Percentiles rank a stretch among this genome's conserved stretches.
phyloP scores from a whole-genome alignment of 64 coral and sea anemone genomes.

The Catalaphyllia jardinei region DNA sequence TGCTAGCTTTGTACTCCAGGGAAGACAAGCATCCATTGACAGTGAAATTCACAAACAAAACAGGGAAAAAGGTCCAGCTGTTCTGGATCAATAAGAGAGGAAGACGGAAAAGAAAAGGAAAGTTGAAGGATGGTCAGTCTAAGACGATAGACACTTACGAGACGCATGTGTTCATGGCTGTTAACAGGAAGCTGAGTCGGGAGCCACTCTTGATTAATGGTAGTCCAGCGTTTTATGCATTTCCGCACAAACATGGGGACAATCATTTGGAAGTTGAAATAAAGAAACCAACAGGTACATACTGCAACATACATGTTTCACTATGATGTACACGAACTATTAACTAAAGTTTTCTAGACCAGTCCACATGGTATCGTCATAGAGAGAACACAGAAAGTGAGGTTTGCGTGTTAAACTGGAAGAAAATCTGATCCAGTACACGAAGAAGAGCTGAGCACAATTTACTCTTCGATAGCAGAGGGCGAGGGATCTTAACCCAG shows the following conservation, averaged over 20 bases:
- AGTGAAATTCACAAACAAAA: constrained; percentile 67
- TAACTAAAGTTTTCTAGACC: no score
- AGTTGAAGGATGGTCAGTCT: constrained; percentile 57
- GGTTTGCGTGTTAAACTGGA: no score
- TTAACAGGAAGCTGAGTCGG: constrained; percentile 30
- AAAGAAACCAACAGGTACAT: constrained; percentile 50
- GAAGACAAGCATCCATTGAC: constrained; percentile 66
- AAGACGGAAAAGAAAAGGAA: constrained; percentile 58
- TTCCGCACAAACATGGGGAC: constrained; percentile 30
- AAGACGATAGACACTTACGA: constrained; percentile 56
- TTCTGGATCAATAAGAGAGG: constrained; percentile 77
- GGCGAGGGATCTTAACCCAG: no score
- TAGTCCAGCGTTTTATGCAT: constrained; percentile 53
- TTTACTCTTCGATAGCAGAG: no score
- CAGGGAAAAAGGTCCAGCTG: constrained; percentile 60
- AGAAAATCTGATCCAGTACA: no score
- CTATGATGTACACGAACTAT: no score
- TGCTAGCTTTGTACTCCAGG: constrained; percentile 50
- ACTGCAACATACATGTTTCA: no score
- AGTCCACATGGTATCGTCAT: no score
- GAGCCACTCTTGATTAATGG: constrained; percentile 66
- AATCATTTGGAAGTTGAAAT: constrained; percentile 67
- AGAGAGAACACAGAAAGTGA: no score
- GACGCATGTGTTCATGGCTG: constrained; percentile 69
- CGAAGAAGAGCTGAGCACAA: no score